Evolutionary conservation across 2,113 vertebrate species (phyloP).

Genomic region (Alouatta palliata): DNA sequence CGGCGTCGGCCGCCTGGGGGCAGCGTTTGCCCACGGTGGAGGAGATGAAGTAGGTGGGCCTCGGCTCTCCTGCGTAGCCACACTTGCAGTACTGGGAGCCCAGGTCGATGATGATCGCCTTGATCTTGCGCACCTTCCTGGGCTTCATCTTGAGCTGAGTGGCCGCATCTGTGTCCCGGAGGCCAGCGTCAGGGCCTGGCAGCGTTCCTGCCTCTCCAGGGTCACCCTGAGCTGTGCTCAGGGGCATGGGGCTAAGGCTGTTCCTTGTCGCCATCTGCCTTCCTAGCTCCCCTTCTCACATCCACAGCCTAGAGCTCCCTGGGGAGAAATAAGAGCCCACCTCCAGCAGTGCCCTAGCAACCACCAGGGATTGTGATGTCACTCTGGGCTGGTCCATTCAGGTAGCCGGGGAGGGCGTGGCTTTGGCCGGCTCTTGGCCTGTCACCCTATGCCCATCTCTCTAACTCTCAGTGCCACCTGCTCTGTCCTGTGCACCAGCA

Average conservation of each 20-base stretch:
- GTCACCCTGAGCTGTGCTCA: slow-evolving; percentile 66
- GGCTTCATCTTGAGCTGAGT: slow-evolving; percentile 56
- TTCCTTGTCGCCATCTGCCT: slow-evolving; percentile 60
- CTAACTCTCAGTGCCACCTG: not conserved
- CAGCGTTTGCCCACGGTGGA: slow-evolving; percentile 66
- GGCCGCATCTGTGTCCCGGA: not conserved
- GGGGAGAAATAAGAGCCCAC: not conserved
- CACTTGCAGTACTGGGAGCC: slow-evolving; percentile 80
- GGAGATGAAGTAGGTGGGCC: slow-evolving; percentile 79
- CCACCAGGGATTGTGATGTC: slow-evolving; percentile 61
- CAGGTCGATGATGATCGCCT: slow-evolving; percentile 76
- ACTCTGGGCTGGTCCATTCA: slow-evolving; percentile 38
- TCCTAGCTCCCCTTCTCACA: slow-evolving; percentile 43
- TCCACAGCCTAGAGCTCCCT: slow-evolving; percentile 41
- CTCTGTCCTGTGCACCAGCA: too few relatives aligned
- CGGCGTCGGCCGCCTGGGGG: not conserved
- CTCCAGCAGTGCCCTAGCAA: not conserved
- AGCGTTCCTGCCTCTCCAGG: slow-evolving; percentile 45
- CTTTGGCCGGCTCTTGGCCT: not conserved
- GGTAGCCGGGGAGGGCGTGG: not conserved
- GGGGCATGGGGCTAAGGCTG: slow-evolving; percentile 46
- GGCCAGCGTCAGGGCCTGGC: not conserved
- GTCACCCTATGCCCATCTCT: fast-evolving
- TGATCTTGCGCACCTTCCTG: slow-evolving; percentile 64
- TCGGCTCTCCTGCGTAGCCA: slow-evolving; percentile 62